Evolutionary conservation across 2,113 vertebrate genomes (phyloP), one percentile per base, ranked within the genome.

Genomic region (Aphelocoma coerulescens): DNA sequence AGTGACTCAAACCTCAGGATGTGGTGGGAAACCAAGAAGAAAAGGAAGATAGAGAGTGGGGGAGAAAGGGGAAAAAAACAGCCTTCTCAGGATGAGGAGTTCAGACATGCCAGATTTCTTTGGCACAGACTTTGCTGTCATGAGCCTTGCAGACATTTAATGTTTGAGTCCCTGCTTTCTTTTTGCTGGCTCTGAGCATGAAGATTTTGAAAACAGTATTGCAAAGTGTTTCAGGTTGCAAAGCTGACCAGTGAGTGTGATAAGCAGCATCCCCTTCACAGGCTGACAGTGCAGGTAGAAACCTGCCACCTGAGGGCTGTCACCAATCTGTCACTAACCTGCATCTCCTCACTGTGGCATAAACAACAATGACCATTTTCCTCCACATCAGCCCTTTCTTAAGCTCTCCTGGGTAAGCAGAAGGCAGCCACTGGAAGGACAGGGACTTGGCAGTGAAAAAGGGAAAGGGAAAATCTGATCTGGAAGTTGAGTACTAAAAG

Each of bases 101-200:
- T 88, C 88, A 94, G 95, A 91, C 94, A 89, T 0, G 91, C 67
- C 87, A 95, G 81, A 94, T 88, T 88, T 88, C 71, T 94, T 87
- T 96, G 93, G 92, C 49, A 0, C 76, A 89, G 80, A 21, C 28
- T 2, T 49, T 55, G 57, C 94, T 97, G 93, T 95, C 92, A 84
- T 73, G 91, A 95, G 76, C 49, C 14, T 95, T 85, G 82, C 43
- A 85, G 79, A 85, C 9, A 0, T 87, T 96, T 69, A 8, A n/a
- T 37, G 63, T 93, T 95, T 94, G 89, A 94, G 91, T 95, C 95
- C 72, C 87, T 81, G 59, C 79, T 97, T 94, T 91, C 74, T 96
- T 96, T 91, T 94, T 49, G 51, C 93, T 91, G 85, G 83, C 93
- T 66, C 43, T 24, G 69, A 82, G 62, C 19, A 33, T 16, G 6